These are phyloP conservation scores for Digitonthophagus gazella DNA, from an alignment of 2,888 invertebrate species.

Conservation along the genomic window DNA sequence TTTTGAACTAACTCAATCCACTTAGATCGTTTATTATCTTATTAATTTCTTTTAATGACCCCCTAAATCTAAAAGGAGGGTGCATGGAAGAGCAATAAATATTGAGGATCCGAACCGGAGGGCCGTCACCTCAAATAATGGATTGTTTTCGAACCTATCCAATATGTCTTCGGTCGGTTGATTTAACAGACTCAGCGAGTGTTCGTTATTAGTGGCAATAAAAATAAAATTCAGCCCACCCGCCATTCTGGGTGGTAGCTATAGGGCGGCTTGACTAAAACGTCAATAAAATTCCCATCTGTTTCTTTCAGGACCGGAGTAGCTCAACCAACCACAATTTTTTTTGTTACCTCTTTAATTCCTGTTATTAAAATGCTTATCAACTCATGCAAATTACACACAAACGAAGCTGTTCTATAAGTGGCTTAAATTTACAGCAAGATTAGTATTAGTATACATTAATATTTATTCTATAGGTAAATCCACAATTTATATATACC, in stretches of 20 bases:
- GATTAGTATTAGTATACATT: too few species aligned
- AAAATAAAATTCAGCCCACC: not conserved
- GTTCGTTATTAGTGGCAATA: not conserved
- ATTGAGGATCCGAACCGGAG: not conserved
- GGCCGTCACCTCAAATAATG: not conserved
- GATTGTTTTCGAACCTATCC: not conserved
- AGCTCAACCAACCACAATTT: not conserved
- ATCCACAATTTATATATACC: not conserved
- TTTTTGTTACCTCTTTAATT: not conserved
- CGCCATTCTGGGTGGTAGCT: not conserved
- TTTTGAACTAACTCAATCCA: not conserved
- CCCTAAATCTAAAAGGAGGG: not conserved
- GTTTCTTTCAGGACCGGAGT: not conserved
- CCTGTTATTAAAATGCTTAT: not conserved
- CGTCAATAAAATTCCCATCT: not conserved
- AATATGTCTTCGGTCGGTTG: not conserved
- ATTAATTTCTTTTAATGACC: not conserved
- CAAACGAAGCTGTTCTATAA: not conserved
- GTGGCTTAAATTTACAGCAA: too few species aligned
- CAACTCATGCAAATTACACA: not conserved
- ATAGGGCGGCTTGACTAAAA: not conserved
- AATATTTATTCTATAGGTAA: too few species aligned
- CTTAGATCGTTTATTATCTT: too few species aligned
- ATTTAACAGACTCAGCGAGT: not conserved
- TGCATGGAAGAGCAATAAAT: not conserved